A percentile compares a stretch with the other conserved stretches of the same genome.
phyloP scores from a whole-genome alignment of 1,140 invertebrate genomes.

The Paraescarpia echinospica region DNA sequence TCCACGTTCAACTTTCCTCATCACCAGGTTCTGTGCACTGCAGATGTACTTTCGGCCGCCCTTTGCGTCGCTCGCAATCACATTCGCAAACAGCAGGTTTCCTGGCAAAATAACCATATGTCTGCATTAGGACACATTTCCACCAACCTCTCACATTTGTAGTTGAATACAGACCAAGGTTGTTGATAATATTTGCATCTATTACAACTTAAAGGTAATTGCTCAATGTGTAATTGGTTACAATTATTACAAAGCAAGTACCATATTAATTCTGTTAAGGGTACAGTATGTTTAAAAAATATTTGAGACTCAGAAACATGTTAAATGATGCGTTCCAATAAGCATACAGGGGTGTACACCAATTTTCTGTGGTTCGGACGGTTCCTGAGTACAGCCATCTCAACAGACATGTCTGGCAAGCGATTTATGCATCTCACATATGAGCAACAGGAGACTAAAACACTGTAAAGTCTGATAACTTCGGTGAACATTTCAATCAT shows the following conservation, averaged over 20 bases:
- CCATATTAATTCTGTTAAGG: no score
- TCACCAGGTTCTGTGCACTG: conserved; percentile 27
- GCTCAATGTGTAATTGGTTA: not conserved
- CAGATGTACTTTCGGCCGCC: conserved; percentile 23
- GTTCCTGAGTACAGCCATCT: no score
- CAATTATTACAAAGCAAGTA: not conserved
- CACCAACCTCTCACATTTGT: not conserved
- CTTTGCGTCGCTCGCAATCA: conserved; percentile 21
- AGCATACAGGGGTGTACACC: no score
- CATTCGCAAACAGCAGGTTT: conserved; percentile 30
- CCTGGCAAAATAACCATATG: conserved; percentile 18
- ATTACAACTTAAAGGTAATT: not conserved
- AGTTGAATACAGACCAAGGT: not conserved
- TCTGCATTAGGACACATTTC: not conserved
- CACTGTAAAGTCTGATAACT: no score
- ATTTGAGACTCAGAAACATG: no score
- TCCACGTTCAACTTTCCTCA: conserved; percentile 28
- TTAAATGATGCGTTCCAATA: no score
- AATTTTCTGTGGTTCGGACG: no score
- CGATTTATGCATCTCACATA: no score
- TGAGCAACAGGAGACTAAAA: no score
- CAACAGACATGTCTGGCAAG: no score
- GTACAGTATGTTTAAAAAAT: no score
- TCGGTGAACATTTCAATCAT: no score
- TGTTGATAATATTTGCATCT: not conserved